Conservation (phyloP, 2,113 vertebrate species). For the Pluvialis apricaria region DNA sequence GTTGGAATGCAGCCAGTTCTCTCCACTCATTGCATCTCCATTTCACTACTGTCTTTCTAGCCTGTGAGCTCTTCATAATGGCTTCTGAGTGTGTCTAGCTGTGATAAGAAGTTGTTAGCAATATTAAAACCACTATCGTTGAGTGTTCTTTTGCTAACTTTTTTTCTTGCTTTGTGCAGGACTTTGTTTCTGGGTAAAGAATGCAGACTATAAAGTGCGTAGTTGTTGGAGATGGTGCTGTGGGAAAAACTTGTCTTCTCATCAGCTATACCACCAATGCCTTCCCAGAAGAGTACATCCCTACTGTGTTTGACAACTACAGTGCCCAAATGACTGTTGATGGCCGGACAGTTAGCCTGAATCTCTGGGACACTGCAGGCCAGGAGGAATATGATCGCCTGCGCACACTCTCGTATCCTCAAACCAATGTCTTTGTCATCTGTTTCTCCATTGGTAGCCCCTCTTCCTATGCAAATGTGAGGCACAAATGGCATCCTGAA, state of each 20-base stretch:
- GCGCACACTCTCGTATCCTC: conserved; percentile 89
- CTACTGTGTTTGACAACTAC: conserved; percentile 95
- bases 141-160: background rate
- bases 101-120: background rate
- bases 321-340: conserved; percentile 94
- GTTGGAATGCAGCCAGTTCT: conserved; percentile 28
- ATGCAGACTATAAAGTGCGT: conserved; percentile 98
- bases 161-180: conserved; percentile 14
- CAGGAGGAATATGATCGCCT: conserved; percentile 94
- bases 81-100: background rate
- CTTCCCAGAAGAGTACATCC: conserved; percentile 94
- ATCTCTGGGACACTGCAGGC: conserved; percentile 94
- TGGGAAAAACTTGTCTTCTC: conserved; percentile 95
- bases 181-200: conserved; percentile 70
- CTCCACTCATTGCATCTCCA: background rate
- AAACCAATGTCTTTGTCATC: conserved; percentile 92
- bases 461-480: conserved; percentile 89
- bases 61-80: background rate
- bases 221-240: conserved; percentile 91
- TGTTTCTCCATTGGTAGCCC: conserved; percentile 93
- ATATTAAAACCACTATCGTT: background rate
- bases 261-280: conserved; percentile 94
- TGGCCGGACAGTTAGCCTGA: conserved; percentile 89
- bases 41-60: background rate
- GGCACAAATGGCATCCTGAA: conserved; percentile 94